Conservation (phyloP, 2,113 vertebrate species). For the Psophia crepitans region DNA sequence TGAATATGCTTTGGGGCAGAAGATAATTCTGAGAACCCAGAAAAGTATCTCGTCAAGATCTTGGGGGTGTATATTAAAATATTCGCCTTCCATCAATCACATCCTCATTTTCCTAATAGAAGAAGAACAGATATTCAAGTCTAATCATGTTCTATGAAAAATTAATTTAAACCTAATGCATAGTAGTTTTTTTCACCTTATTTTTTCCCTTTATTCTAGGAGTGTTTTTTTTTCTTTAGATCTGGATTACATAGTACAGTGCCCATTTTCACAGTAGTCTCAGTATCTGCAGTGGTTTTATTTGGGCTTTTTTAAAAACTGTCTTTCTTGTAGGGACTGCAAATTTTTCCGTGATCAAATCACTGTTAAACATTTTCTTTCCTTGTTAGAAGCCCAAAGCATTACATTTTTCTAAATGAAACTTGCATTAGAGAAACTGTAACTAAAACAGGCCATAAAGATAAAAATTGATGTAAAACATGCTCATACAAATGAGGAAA, state of each 20-base stretch:
- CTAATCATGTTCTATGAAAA: conserved; percentile 44
- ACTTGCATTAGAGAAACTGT: neutral
- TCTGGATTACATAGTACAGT: neutral
- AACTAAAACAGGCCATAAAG: neutral
- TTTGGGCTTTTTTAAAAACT: neutral
- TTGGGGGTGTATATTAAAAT: conserved; percentile 31
- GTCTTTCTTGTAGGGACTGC: neutral
- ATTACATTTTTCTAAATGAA: neutral
- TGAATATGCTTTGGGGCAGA: conserved; percentile 57
- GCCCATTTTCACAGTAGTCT: neutral
- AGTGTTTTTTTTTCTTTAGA: neutral
- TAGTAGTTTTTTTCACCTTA: neutral
- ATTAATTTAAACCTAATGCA: conserved; percentile 20
- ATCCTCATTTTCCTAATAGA: conserved; percentile 38
- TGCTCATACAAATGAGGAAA: neutral
- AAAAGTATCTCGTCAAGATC: conserved; percentile 30
- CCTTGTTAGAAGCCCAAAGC: neutral
- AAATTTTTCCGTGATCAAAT: neutral
- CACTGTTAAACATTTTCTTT: neutral
- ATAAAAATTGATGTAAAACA: neutral
- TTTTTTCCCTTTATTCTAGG: neutral
- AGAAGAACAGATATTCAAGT: conserved; percentile 42
- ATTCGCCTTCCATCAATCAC: conserved; percentile 48
- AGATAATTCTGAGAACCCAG: conserved; percentile 56
- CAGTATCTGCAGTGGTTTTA: neutral